phyloP scores from a whole-genome alignment of 2,797 vertebrate species.

The Eospalax fontanierii region DNA sequence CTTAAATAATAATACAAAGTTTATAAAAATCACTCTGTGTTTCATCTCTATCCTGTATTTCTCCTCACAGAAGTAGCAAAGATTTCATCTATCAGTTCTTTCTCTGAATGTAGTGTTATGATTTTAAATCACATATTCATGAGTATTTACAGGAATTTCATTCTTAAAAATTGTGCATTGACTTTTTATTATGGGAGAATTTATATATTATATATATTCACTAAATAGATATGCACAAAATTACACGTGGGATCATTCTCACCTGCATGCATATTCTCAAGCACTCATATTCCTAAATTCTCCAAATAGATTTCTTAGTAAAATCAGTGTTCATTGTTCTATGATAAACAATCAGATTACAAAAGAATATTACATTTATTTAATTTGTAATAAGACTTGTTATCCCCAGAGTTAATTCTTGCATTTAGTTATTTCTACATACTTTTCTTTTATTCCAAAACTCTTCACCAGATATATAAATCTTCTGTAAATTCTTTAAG shows the following conservation, averaged over 20 bases:
- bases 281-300: not conserved
- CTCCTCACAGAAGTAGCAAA: not conserved
- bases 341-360: not conserved
- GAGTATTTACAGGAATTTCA: not conserved
- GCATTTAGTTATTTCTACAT: not conserved
- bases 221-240: not conserved
- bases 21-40: not conserved
- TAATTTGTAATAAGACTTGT: not conserved
- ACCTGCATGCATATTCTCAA: not conserved
- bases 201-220: not conserved
- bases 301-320: not conserved
- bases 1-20: not conserved
- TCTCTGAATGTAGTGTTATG: not conserved
- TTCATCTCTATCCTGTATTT: not conserved
- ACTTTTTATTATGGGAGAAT: not conserved
- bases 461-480: not conserved
- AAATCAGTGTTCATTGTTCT: not conserved
- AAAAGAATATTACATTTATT: not conserved
- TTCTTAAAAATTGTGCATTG: not conserved
- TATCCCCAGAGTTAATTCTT: not conserved
- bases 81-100: not conserved
- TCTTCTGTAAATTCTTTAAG: slow-evolving; percentile 5
- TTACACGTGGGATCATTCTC: not conserved
- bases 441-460: slow-evolving; percentile 19
- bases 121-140: not conserved